Evolutionary conservation across 2,797 vertebrate species (phyloP).

Genomic region (Apogon talboti): DNA sequence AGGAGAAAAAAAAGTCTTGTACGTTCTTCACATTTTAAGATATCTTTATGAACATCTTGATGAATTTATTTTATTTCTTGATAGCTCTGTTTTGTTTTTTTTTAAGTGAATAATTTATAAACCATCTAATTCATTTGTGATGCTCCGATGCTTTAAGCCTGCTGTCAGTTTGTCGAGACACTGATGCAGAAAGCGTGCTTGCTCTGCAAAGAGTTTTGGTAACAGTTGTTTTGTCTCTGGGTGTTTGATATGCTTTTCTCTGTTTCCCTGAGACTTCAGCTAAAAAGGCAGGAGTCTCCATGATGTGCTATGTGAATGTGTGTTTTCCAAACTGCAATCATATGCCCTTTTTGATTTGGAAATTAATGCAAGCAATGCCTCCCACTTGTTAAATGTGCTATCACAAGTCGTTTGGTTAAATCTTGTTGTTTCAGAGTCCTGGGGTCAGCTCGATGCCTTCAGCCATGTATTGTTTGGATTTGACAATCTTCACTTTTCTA

Average conservation of each 20-base stretch:
- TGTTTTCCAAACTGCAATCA: slow-evolving; percentile 52
- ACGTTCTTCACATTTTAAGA: slow-evolving; percentile 69
- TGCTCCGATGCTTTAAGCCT: slow-evolving; percentile 68
- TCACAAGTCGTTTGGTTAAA: slow-evolving; percentile 34
- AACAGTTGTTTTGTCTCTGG: slow-evolving; percentile 64
- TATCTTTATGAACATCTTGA: slow-evolving; percentile 51
- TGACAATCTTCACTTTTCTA: slow-evolving; percentile 70
- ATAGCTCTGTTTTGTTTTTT: slow-evolving; percentile 66
- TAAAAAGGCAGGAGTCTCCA: slow-evolving; percentile 42
- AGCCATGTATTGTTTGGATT: slow-evolving; percentile 70
- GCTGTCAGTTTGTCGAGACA: slow-evolving; percentile 69
- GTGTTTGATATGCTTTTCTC: slow-evolving; percentile 63
- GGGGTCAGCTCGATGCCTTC: slow-evolving; percentile 68
- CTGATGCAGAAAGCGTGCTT: slow-evolving; percentile 68
- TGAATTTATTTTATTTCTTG: slow-evolving; percentile 68
- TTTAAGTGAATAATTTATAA: slow-evolving; percentile 76
- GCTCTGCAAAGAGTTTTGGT: slow-evolving; percentile 62
- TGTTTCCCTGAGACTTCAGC: slow-evolving; percentile 56
- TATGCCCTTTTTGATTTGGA: slow-evolving; percentile 15
- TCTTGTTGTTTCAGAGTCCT: slow-evolving; percentile 45
- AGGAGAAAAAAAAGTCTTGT: slow-evolving; percentile 55
- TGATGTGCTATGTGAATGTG: slow-evolving; percentile 65
- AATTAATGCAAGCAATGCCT: slow-evolving; percentile 20
- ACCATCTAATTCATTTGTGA: slow-evolving; percentile 71
- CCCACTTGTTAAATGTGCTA: slow-evolving; percentile 34